Conservation (phyloP, 2,113 vertebrate species). For the Chamaea fasciata region DNA sequence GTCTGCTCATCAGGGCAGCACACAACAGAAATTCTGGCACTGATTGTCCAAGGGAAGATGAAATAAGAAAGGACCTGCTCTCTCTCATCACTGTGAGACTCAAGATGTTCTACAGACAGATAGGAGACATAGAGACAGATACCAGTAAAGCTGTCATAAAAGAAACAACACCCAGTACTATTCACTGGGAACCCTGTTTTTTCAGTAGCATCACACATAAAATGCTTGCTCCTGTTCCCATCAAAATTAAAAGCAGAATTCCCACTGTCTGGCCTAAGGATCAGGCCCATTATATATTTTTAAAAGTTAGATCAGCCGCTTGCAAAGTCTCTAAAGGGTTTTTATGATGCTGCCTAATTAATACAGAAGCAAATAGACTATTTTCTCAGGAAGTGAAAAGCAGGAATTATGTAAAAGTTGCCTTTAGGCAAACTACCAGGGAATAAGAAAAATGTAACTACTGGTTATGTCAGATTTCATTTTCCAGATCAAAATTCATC, state of each 20-base stretch:
- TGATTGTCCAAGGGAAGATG: neutral
- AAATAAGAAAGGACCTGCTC: neutral
- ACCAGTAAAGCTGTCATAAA: neutral
- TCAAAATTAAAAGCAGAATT: neutral
- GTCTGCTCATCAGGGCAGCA: neutral
- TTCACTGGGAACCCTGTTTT: neutral
- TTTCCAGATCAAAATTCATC: constrained; percentile 54
- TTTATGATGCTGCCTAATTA: constrained; percentile 56
- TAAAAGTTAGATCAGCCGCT: constrained; percentile 34
- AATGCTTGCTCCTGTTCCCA: neutral
- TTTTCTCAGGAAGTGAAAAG: constrained; percentile 61
- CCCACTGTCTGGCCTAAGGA: neutral
- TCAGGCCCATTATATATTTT: neutral
- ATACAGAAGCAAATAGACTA: constrained; percentile 55
- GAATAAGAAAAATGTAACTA: constrained; percentile 67
- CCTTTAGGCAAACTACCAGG: constrained; percentile 60
- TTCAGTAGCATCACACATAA: neutral
- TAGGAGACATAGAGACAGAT: neutral
- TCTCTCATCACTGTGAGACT: neutral
- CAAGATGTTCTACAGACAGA: neutral
- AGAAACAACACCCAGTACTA: neutral
- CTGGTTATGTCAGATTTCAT: constrained; percentile 64
- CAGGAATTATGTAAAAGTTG: constrained; percentile 65
- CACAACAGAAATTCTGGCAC: neutral
- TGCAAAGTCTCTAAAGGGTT: constrained; percentile 9